Evolutionary conservation across 2,797 vertebrate genomes (phyloP), one percentile per base, ranked within the genome.

Genomic region (Diceros bicornis): DNA sequence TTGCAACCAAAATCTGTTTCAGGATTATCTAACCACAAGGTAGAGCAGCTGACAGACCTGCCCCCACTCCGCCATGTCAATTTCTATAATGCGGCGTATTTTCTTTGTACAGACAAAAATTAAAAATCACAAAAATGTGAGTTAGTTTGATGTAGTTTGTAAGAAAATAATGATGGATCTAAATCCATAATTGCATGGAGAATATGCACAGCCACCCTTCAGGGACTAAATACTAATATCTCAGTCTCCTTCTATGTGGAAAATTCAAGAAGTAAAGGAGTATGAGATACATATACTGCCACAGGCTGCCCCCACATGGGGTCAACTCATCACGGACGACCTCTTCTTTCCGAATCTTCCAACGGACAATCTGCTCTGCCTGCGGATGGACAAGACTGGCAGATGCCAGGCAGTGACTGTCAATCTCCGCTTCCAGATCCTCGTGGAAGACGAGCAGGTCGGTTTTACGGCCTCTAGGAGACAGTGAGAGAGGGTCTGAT

Each of bases 261-360:
- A 69, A 83, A 18, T 27, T 12, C n/a, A 17, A 68, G 37, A 61
- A 21, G 16, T 25, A 64, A 59, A 55, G 44, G 21, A 64, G 7
- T 52, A 27, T 0, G 25, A 66, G 71, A 41, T 0, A 3, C 21
- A 8, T 25, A 1, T 0, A 10, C 44, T 4, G 69, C 69, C 62
- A 20, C 5, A 20, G 64, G 68, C 50, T 25, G 41, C 41, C 47
- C 21, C 57, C 55, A 78, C 52, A 2, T 1, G 1, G 29, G 84
- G 34, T 1, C 3, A 13, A 66, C 18, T 29, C n/a, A 6, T 4
- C 23, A 0, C 1, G 0, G 20, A 71, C 27, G 4, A 44, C 7
- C 4, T 3, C 34, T 12, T 52, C 47, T 27, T 27, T 4, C 32
- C 2, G 2, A 64, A 74, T 41, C 11, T 75, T 59, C 78, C 52